phyloP scores from a whole-genome alignment of 2,888 invertebrate species.

The Oscheius sp. region DNA sequence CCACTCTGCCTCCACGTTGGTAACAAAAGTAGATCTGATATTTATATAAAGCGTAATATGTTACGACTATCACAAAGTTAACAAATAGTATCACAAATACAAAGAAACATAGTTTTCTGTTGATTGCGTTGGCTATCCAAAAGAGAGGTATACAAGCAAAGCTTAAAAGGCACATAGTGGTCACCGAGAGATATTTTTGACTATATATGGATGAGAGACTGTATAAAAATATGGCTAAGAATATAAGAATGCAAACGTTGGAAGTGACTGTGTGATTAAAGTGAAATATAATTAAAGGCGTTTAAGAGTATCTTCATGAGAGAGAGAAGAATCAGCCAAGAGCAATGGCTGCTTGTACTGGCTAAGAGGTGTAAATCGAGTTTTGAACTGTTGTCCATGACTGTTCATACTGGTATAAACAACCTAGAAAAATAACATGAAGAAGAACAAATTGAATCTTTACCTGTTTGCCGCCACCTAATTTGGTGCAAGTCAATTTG shows the following conservation, averaged over 20 bases:
- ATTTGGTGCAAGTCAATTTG: neutral
- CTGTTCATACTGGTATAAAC: conserved; percentile 5
- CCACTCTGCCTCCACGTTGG: too few species aligned
- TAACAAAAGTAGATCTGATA: too few species aligned
- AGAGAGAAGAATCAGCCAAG: conserved; percentile 15
- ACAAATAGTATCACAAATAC: neutral
- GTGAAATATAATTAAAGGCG: conserved; percentile 18
- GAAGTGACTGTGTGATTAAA: conserved; percentile 5
- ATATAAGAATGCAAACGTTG: neutral
- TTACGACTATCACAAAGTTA: too few species aligned
- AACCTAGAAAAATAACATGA: neutral
- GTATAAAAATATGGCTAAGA: neutral
- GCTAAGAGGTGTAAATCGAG: conserved; percentile 20
- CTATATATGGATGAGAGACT: neutral
- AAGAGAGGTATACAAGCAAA: neutral
- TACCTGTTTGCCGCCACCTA: neutral
- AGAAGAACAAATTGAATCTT: neutral
- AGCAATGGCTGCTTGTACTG: conserved; percentile 21
- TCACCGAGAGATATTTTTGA: neutral
- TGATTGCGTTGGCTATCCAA: too few species aligned
- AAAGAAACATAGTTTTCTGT: neutral
- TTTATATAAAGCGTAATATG: too few species aligned
- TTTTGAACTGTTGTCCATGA: neutral
- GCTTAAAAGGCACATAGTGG: neutral
- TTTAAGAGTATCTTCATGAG: conserved; percentile 28